Percentiles rank a stretch among this genome's conserved stretches.
Conservation (phyloP, 2,888 invertebrate genomes). For the Caenorhabditis wallacei region DNA sequence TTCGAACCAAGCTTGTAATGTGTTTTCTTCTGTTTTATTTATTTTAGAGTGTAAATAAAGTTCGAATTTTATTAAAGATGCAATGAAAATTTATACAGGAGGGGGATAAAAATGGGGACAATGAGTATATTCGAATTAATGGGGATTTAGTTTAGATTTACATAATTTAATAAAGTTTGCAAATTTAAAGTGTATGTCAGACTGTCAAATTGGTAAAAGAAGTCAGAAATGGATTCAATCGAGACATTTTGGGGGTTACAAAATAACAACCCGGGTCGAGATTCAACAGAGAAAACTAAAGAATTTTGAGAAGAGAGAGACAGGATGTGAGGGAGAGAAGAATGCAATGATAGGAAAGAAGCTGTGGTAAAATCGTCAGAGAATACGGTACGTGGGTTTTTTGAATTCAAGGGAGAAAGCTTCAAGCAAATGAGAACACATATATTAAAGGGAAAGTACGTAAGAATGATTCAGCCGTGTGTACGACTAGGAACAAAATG, state of each 20-base stretch:
- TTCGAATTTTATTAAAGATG: neutral
- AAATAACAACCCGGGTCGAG: constrained; percentile 45
- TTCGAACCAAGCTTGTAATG: constrained; percentile 48
- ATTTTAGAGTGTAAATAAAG: constrained; percentile 40
- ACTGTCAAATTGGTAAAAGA: neutral
- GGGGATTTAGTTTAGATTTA: neutral
- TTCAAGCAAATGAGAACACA: constrained; percentile 42
- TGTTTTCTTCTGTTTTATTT: neutral
- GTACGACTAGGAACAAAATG: neutral
- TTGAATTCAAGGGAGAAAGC: constrained; percentile 41
- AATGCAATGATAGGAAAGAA: constrained; percentile 52
- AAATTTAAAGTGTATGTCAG: too few relatives aligned
- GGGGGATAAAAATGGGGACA: neutral
- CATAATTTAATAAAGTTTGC: too few relatives aligned
- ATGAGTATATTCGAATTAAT: neutral
- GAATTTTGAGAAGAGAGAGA: constrained; percentile 32
- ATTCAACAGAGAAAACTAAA: constrained; percentile 45
- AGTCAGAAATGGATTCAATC: constrained; percentile 26
- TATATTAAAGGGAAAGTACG: constrained; percentile 30
- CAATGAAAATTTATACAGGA: neutral
- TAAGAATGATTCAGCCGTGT: neutral
- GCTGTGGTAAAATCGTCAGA: constrained; percentile 29
- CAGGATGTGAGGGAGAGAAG: constrained; percentile 1
- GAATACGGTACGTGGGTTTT: constrained; percentile 36
- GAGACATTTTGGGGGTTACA: constrained; percentile 16